Percentiles rank a stretch among this genome's conserved stretches.
Evolutionary conservation across 2,888 invertebrate genomes (phyloP).

Genomic region (Pyrocoelia pectoralis): DNA sequence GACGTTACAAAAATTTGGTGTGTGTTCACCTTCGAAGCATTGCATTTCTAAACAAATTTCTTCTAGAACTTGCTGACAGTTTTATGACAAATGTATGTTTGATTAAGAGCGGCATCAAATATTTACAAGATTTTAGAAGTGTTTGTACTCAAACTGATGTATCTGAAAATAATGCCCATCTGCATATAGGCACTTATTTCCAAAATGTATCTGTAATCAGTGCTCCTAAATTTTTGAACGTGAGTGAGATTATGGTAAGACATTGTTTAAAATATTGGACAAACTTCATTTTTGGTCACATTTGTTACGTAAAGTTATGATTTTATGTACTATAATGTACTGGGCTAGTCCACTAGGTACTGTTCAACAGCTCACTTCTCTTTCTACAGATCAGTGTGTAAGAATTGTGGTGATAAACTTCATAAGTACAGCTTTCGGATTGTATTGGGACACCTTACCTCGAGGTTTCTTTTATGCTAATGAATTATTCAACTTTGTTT

Average conservation of each 20-base stretch:
- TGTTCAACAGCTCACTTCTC: too few relatives aligned
- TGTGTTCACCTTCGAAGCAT: not conserved
- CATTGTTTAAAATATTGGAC: not conserved
- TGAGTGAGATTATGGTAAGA: conserved; percentile 27
- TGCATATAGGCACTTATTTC: conserved; percentile 55
- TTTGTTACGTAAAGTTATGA: too few relatives aligned
- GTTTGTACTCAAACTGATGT: conserved; percentile 57
- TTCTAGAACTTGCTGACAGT: conserved; percentile 52
- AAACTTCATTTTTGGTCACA: too few relatives aligned
- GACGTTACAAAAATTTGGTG: conserved; percentile 44
- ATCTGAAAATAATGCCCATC: conserved; percentile 46
- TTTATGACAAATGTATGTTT: conserved; percentile 53
- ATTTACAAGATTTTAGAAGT: conserved; percentile 58
- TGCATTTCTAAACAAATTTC: not conserved
- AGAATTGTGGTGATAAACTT: too few relatives aligned
- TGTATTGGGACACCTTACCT: too few relatives aligned
- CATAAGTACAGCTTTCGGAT: too few relatives aligned
- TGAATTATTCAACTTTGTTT: too few relatives aligned
- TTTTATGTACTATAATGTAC: too few relatives aligned
- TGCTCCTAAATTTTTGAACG: conserved; percentile 47
- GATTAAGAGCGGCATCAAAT: conserved; percentile 56
- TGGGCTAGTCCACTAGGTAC: too few relatives aligned
- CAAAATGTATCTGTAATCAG: conserved; percentile 49
- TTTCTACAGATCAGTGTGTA: too few relatives aligned
- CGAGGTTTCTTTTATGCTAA: too few relatives aligned